Evolutionary conservation across 2,113 vertebrate genomes (phyloP), one percentile per base, ranked within the genome.

Genomic region (Engraulis encrasicolus): DNA sequence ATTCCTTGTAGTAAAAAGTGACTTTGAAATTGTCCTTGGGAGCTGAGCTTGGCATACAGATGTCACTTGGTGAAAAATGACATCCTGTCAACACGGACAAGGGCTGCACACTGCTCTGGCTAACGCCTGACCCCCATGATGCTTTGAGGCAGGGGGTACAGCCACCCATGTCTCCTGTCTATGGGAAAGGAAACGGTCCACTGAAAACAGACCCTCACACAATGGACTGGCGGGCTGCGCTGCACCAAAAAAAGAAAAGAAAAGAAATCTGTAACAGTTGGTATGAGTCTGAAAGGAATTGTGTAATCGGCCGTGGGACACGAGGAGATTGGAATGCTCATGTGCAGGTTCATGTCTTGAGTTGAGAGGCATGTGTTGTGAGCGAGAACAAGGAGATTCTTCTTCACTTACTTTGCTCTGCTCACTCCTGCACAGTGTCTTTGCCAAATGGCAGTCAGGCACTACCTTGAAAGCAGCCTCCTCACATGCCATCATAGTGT

Each of bases 11-110:
- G 15, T n/a, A n/a, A n/a, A 74, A 17, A 74, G 27, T 74, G 27
- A 36, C 66, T 74, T 74, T 31, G 31, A 27, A 9, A 34, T 34
- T 74, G 66, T 50, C 84, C 85, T 66, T 31, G 85, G 78, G 80
- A 84, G 80, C 80, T 84, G 52, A n/a, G n/a, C n/a, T 71, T 85
- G 90, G 89, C 84, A 90, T 92, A 89, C 87, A 93, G 93, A 91
- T 90, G 77, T 88, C 54, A 85, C 85, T 86, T 78, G n/a, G 86
- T 86, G 83, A 83, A 85, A 85, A 89, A 92, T 87, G 93, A 90
- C 89, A 93, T 93, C 92, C 92, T 93, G 89, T 86, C 86, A 87
- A 74, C 87, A 34, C 27, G 34, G 27, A 89, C 85, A 87, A 81
- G 82, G 91, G 78, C 82, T 66, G 54, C 91, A 90, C 89, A 85